These are phyloP conservation scores for Haliclona indistincta DNA, from an alignment of 37 sponge, comb jelly and placozoan species.

Conservation along the genomic window DNA sequence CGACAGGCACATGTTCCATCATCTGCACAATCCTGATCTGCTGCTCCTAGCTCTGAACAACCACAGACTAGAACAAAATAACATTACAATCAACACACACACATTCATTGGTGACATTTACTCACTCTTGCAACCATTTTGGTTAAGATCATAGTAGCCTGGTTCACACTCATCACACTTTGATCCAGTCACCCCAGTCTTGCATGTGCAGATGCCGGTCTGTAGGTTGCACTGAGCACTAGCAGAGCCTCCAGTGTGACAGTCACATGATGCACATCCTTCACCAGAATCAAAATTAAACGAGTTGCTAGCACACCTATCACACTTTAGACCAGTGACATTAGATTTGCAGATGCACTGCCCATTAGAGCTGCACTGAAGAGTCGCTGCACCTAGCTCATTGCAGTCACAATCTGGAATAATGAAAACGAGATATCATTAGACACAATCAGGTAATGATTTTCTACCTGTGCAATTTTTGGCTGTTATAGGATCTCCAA, in stretches of 20 bases:
- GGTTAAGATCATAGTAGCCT: conserved; percentile 24
- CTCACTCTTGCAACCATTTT: conserved; percentile 64
- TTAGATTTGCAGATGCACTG: conserved; percentile 75
- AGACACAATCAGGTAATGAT: background rate
- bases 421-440: background rate
- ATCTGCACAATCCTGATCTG: conserved; percentile 29
- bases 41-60: conserved; percentile 55
- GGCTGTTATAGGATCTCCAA: conserved; percentile 3
- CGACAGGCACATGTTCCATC: conserved; percentile 60
- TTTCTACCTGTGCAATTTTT: conserved; percentile 42
- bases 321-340: conserved; percentile 79
- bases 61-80: conserved; percentile 5
- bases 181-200: conserved; percentile 17
- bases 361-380: conserved; percentile 24
- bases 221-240: conserved; percentile 16
- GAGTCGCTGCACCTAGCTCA: background rate
- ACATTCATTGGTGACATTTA: conserved; percentile 41
- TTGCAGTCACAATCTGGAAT: conserved; percentile 4
- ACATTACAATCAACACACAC: conserved; percentile 52
- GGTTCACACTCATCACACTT: conserved; percentile 3
- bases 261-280: conserved; percentile 10
- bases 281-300: background rate
- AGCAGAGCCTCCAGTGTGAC: background rate
- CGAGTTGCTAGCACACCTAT: conserved; percentile 51
- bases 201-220: conserved; percentile 66